Base-by-base conservation (phyloP, 2,888 invertebrate genomes). In the Pandemis cinnamomeana region DNA sequence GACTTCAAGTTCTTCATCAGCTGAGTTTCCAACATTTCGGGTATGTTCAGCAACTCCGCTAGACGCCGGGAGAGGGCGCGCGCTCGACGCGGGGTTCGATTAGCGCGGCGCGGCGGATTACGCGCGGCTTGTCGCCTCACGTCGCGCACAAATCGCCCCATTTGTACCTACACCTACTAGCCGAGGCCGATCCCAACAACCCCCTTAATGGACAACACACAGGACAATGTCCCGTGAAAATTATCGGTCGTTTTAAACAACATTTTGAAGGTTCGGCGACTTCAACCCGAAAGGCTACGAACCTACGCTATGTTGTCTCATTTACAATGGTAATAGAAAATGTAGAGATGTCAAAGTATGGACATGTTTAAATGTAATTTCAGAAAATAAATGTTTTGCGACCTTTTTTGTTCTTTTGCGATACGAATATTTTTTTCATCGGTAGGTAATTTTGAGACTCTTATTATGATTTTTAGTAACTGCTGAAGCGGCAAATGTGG, bases 81-180 rank as follows among this genome's bases (percentile, higher is more conserved):
- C 42, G 42, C 5, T 6, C 86, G 80, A 7, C 53, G 13, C 78
- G 81, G 83, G 87, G 91, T 91, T 91, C 93, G 93, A 93, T 93
- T 93, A 93, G 93, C 92, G 86, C 87, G 86, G 86, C 88, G 84
- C 86, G 93, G 84, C 86, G 93, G 93, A 90, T 93, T 93, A 93
- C 86, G 86, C 63, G 78, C 87, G 93, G 93, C 89, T 93, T 93
- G 89, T 91, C 93, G 93, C 93, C 91, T 92, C 80, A 76, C 80
- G 78, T 77, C 88, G 63, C 69, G 64, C 73, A 91, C 92, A 92
- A 93, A 93, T 93, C 88, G 91, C 84, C 84, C 89, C 86, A 93
- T 92, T 93, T 93, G 91, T 91, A 90, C 88, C 84, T 81, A 81
- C 75, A 20, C 51, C 51, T 53, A 53, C 55, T 6, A 8, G 71